Evolutionary conservation across 2,888 invertebrate species (phyloP), one percentile per base, ranked within the genome.

Genomic region (Amorpha juglandis): DNA sequence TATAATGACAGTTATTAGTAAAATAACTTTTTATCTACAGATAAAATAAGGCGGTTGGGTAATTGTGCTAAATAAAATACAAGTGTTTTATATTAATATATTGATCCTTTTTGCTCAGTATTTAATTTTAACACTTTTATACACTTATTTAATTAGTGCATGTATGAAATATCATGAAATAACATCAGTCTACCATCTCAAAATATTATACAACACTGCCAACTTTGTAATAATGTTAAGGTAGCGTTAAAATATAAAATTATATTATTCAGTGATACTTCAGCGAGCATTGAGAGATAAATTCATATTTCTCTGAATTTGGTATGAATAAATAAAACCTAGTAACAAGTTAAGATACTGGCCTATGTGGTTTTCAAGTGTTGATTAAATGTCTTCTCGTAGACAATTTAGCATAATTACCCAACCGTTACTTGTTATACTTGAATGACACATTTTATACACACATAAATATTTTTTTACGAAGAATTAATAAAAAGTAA

Each of bases 401-500:
- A 63, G 53, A 63, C n/a, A 62, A 68, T 84, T 83, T 80, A 82
- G 80, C 84, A 76, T 79, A 83, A 81, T 84, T 80, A 76, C 75
- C 72, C 77, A 76, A 76, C 78, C 78, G 80, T 80, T 78, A 76
- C 82, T 89, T 91, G 92, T 92, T 92, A 90, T 85, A 85, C 90
- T 89, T 88, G 83, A 80, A 84, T 90, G 84, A 91, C 89, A 90
- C 91, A 90, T 91, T 92, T 91, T 92, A 92, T 91, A 92, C 84
- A 90, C 90, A 91, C 90, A 91, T 88, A 91, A 90, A 90, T 91
- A 91, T 92, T 92, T 92, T 92, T 92, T 92, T 91, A 92, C 89
- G 84, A 89, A 82, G 79, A 76, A 77, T 75, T 69, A 70, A 77
- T 62, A 64, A 74, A 69, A 69, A 69, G 66, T 74, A 77, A 74